Base-by-base conservation (phyloP, 2,113 vertebrate species). In the Eudyptes chrysolophus region DNA sequence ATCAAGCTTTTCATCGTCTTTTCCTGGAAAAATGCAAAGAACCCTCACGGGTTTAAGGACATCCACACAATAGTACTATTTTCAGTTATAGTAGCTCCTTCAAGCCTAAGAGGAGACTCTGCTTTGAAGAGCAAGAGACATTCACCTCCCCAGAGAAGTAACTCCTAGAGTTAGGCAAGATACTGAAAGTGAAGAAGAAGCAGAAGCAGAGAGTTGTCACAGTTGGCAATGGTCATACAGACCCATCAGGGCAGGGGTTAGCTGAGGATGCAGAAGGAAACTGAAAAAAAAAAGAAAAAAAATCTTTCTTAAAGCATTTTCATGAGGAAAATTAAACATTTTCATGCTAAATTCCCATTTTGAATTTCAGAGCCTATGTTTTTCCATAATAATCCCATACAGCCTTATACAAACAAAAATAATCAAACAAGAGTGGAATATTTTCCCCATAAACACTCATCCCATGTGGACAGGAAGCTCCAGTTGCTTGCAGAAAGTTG, bases 1-100 rank as follows among this genome's bases (percentile, higher is more conserved):
- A 90, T 27, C 44, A 66, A 80, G 81, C 52, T 90, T 97, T 94
- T 87, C 42, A 92, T 90, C 52, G 6, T 82, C 46, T 78, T 94
- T 88, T 84, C 58, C 49, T 40, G 26, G n/a, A 93, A 91, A 95
- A 85, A 91, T 7, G 27, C 26, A 30, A 89, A 84, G 84, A 91
- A 54, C 22, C 20, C 22, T 85, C 0, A 0, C 46, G 74, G 78
- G 46, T 93, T 83, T 70, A 46, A 89, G 55, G 85, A 61, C 0
- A 0, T 85, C 72, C 74, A 89, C 65, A 76, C 40, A 85, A 91
- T 27, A 51, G 30, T 20, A n/a, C 27, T 76, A 58, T 76, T 85
- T 96, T 79, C 61, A 66, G 62, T 65, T 86, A n/a, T 0, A 66
- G 54, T 7, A 79, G 11, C 32, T 91, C 70, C 62, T 87, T 49